Evolutionary conservation across 1,140 invertebrate genomes (phyloP), one percentile per base, ranked within the genome.

Genomic region (Drosophila lowei): DNA sequence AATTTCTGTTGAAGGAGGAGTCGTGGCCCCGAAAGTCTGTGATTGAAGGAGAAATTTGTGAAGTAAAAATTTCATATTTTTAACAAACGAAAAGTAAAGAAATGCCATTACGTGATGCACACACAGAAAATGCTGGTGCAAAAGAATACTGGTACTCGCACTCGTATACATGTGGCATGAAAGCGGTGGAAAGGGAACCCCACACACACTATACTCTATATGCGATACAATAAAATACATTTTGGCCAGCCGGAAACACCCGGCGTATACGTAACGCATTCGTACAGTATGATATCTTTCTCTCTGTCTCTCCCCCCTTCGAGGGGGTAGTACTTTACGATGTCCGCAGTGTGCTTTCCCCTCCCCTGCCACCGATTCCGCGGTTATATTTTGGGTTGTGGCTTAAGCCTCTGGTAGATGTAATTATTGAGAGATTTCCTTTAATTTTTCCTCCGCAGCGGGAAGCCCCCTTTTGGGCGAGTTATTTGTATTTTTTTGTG

Each of bases 51-150:
- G 15, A 43, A 67, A 68, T 67, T 67, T 56, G 8, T 9, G 9
- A 57, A 76, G 70, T 57, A 63, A 66, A 68, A 72, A 63, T 76
- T 81, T 88, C 79, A 88, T 88, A 81, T 83, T 88, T 38, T 80
- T 72, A 81, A 68, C 63, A 85, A 77, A 75, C 71, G 68, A 70
- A 78, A 83, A 83, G 65, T 56, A 81, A 86, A 67, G 77, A 86
- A 86, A 74, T 50, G 76, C 77, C 66, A 76, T 81, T 81, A 86
- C 83, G 83, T 78, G 83, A 75, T 78, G 61, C 62, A 71, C 65
- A 60, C 54, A 49, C 41, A 54, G 28, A 59, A 59, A 11, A 50
- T 11, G n/a, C 21, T 7, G 43, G 30, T 42, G 60, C 18, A 18
- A 18, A 18, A 1, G 18, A 18, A n/a, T n/a, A n/a, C n/a, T n/a